Conservation (phyloP, 1,140 invertebrate genomes). For the Heliconius hermathena region DNA sequence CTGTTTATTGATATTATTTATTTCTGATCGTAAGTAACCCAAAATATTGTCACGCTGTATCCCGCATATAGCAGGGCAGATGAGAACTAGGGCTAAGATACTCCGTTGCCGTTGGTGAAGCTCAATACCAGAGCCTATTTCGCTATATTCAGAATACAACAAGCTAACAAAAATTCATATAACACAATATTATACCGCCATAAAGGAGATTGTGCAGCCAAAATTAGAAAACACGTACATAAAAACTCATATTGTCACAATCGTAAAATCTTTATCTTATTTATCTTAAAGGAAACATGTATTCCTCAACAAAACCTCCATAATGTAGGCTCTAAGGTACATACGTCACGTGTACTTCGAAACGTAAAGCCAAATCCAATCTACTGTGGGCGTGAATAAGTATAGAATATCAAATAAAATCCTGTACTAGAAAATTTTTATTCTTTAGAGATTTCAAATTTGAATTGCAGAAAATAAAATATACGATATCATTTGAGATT, state of each 20-base stretch:
- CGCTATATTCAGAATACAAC: no score
- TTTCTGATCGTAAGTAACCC: no score
- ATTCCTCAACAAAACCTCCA: slow-evolving; percentile 36
- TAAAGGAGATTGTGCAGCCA: neutral
- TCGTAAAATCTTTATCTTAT: slow-evolving; percentile 24
- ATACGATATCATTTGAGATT: no score
- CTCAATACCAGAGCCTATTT: neutral
- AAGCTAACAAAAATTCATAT: neutral
- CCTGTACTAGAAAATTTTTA: slow-evolving; percentile 31
- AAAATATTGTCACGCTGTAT: no score
- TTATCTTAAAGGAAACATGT: slow-evolving; percentile 42
- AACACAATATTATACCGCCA: neutral
- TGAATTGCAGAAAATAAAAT: neutral
- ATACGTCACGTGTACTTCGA: slow-evolving; percentile 51
- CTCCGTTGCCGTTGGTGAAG: no score
- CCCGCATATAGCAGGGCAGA: no score
- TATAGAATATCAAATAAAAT: slow-evolving; percentile 54
- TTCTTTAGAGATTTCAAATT: neutral
- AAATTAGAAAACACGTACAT: neutral
- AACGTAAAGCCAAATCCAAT: slow-evolving; percentile 57
- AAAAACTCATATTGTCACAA: slow-evolving; percentile 10
- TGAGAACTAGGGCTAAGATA: no score
- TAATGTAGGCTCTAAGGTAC: slow-evolving; percentile 19
- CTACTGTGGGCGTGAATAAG: slow-evolving; percentile 46
- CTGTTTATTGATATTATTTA: no score